phyloP scores from a whole-genome alignment of 1,140 invertebrate genomes.

The Ooceraea biroi region DNA sequence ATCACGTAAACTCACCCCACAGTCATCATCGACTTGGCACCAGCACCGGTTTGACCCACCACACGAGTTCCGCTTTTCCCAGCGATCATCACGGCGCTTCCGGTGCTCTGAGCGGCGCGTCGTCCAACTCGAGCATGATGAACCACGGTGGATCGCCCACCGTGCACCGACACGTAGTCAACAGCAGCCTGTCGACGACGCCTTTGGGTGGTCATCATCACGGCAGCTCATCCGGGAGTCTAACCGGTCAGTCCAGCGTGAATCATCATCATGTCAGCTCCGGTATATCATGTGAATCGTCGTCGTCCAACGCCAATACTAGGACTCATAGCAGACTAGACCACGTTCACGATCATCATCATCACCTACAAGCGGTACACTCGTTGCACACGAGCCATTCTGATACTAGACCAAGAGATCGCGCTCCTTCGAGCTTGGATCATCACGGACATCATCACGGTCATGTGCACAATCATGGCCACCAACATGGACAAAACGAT shows the following conservation, averaged over 20 bases:
- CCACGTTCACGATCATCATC: conserved; percentile 80
- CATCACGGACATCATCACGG: conserved; percentile 78
- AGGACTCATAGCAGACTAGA: conserved; percentile 80
- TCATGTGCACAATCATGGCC: conserved; percentile 68
- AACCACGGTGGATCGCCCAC: conserved; percentile 78
- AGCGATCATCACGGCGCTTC: conserved; percentile 70
- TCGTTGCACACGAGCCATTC: conserved; percentile 68
- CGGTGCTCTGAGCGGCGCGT: conserved; percentile 76
- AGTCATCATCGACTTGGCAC: conserved; percentile 64
- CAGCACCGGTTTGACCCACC: conserved; percentile 41
- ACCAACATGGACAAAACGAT: conserved; percentile 72
- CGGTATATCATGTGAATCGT: conserved; percentile 82
- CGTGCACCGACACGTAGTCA: conserved; percentile 76
- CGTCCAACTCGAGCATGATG: conserved; percentile 79
- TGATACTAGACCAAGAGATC: conserved; percentile 75
- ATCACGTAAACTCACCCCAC: conserved; percentile 57
- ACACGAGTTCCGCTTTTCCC: conserved; percentile 54
- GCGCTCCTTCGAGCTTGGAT: conserved; percentile 76
- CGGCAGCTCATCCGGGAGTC: conserved; percentile 73
- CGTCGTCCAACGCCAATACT: conserved; percentile 79
- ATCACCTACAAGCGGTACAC: conserved; percentile 77
- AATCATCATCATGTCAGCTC: conserved; percentile 82
- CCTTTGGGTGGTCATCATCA: conserved; percentile 76
- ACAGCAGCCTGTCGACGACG: conserved; percentile 76
- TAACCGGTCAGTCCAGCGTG: conserved; percentile 64